These are phyloP conservation scores for Eurytoma adleriae DNA, from an alignment of 2,888 invertebrate genomes.

Conservation along the genomic window DNA sequence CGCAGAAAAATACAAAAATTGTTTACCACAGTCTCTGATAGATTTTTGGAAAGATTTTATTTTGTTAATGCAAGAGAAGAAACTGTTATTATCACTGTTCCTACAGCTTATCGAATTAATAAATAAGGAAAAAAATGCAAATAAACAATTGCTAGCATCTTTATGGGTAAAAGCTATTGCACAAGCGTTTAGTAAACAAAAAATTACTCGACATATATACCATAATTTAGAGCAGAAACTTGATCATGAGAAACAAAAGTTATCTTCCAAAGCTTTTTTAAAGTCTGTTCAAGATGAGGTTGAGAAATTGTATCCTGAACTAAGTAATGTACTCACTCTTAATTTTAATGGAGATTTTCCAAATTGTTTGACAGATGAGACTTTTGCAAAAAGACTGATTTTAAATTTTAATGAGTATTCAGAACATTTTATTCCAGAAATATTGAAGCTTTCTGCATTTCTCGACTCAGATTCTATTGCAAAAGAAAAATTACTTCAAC, in stretches of 20 bases:
- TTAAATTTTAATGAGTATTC: slow-evolving; percentile 65
- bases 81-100: slow-evolving; percentile 77
- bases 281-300: slow-evolving; percentile 62
- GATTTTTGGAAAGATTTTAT: slow-evolving; percentile 79
- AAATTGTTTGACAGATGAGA: slow-evolving; percentile 62
- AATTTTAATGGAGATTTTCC: slow-evolving; percentile 62
- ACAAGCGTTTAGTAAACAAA: slow-evolving; percentile 73
- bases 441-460: slow-evolving; percentile 66
- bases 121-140: slow-evolving; percentile 68
- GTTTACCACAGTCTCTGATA: slow-evolving; percentile 68
- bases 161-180: slow-evolving; percentile 79
- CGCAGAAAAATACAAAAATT: slow-evolving; percentile 34
- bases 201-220: slow-evolving; percentile 66
- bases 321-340: slow-evolving; percentile 62
- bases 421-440: slow-evolving; percentile 61
- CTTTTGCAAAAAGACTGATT: slow-evolving; percentile 64
- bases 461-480: slow-evolving; percentile 58
- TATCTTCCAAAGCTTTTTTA: slow-evolving; percentile 58
- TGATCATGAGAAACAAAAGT: slow-evolving; percentile 58
- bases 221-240: slow-evolving; percentile 63
- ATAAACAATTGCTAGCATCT: slow-evolving; percentile 76
- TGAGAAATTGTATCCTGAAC: slow-evolving; percentile 61
- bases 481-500: slow-evolving; percentile 62
- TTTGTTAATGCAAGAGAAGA: slow-evolving; percentile 77
- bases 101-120: slow-evolving; percentile 76